These are phyloP conservation scores for Drosophila parabipectinata DNA, from an alignment of 1,140 invertebrate genomes.

Conservation along the genomic window DNA sequence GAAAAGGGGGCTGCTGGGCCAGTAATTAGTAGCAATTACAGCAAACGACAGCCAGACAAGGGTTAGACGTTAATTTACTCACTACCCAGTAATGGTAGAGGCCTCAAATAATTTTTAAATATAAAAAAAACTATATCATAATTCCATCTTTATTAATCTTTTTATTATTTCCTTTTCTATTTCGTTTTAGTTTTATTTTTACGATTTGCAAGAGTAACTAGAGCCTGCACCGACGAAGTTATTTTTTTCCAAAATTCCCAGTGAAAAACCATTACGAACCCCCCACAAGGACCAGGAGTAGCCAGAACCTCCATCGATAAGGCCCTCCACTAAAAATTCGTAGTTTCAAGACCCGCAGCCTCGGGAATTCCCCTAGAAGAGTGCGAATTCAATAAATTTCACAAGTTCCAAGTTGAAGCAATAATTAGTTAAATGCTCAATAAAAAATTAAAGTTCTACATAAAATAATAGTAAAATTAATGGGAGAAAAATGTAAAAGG, in stretches of 20 bases:
- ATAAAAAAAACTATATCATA: too few species aligned
- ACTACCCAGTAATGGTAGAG: not conserved
- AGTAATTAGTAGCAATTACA: conserved; percentile 76
- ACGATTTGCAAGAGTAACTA: too few species aligned
- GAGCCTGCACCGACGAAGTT: too few species aligned
- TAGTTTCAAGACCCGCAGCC: not conserved
- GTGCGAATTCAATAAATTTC: conserved; percentile 76
- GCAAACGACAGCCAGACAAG: conserved; percentile 28
- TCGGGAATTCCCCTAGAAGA: conserved; percentile 47
- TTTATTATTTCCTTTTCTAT: too few species aligned
- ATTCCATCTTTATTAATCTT: too few species aligned
- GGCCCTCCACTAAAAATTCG: not conserved
- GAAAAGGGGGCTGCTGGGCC: conserved; percentile 33
- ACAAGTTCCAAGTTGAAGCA: conserved; percentile 59
- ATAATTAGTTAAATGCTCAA: conserved; percentile 80
- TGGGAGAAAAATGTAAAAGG: not conserved
- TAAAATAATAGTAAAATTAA: conserved; percentile 33
- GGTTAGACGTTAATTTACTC: not conserved
- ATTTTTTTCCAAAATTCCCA: too few species aligned
- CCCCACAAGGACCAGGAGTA: too few species aligned
- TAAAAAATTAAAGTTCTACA: not conserved
- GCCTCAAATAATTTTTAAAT: too few species aligned
- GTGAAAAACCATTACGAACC: too few species aligned
- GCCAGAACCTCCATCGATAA: too few species aligned
- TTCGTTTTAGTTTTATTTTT: too few species aligned